phyloP scores from a whole-genome alignment of 2,888 invertebrate genomes.

The Aspidapion aeneum region DNA sequence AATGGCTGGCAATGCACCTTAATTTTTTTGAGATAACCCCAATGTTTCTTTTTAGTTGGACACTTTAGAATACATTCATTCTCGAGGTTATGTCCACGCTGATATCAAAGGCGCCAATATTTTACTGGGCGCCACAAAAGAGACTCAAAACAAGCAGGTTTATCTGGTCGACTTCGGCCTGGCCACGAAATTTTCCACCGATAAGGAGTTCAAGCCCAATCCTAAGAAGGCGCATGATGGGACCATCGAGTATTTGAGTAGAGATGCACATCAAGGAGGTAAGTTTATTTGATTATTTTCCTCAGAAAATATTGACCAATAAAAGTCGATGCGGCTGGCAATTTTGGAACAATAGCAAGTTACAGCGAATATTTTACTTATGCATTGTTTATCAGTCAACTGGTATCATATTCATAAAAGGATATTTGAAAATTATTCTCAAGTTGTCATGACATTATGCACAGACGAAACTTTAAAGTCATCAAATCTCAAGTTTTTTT shows the following conservation, averaged over 20 bases:
- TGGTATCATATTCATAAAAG: too few species aligned
- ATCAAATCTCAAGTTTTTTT: too few species aligned
- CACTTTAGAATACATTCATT: constrained; percentile 89
- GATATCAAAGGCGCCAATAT: constrained; percentile 97
- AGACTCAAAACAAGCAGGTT: constrained; percentile 62
- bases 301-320: too few species aligned
- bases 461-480: too few species aligned
- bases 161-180: constrained; percentile 94
- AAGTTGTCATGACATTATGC: too few species aligned
- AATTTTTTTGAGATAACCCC: too few species aligned
- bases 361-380: too few species aligned
- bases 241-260: constrained; percentile 93
- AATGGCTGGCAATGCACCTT: too few species aligned
- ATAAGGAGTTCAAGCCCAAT: constrained; percentile 80
- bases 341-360: too few species aligned
- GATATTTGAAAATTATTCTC: too few species aligned
- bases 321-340: too few species aligned
- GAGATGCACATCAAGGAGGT: constrained; percentile 94
- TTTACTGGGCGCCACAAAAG: constrained; percentile 66
- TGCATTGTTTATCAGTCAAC: too few species aligned
- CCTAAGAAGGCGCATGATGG: constrained; percentile 94
- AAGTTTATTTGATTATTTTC: constrained; percentile 25
- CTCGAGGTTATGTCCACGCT: constrained; percentile 86
- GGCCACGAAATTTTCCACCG: constrained; percentile 68
- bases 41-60: constrained; percentile 72